Percentiles rank a stretch among this genome's conserved stretches.
Evolutionary conservation across 2,113 vertebrate genomes (phyloP).

Genomic region (Oncorhynchus keta): DNA sequence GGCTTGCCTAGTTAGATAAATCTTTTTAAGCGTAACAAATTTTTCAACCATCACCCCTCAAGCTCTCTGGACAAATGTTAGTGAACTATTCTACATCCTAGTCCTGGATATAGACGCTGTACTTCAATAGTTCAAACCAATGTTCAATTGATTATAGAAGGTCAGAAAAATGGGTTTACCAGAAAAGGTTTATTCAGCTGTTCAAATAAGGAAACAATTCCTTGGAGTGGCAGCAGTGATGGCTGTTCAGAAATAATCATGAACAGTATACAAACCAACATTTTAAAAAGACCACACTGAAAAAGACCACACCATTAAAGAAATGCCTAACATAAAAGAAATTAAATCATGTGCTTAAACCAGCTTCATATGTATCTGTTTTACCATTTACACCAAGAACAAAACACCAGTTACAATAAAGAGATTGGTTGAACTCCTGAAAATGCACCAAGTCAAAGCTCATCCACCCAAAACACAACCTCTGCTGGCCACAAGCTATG

Average conservation of each 20-base stretch:
- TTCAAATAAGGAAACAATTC: slow-evolving; percentile 37
- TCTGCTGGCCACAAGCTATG: background rate
- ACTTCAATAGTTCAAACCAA: background rate
- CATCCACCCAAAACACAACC: background rate
- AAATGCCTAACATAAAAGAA: slow-evolving; percentile 17
- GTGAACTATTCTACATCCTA: too few species aligned
- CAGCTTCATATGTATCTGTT: slow-evolving; percentile 1
- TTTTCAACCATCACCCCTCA: too few species aligned
- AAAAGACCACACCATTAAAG: slow-evolving; percentile 22
- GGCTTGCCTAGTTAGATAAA: too few species aligned
- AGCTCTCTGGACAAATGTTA: too few species aligned
- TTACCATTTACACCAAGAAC: background rate
- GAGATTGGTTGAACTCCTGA: background rate
- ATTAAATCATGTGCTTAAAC: slow-evolving; percentile 18
- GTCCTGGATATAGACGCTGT: too few species aligned
- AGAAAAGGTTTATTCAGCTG: slow-evolving; percentile 54
- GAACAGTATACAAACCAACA: slow-evolving; percentile 8
- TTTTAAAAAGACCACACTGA: slow-evolving; percentile 11
- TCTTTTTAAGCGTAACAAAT: too few species aligned
- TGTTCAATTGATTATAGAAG: background rate
- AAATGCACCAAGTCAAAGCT: background rate
- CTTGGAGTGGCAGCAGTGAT: slow-evolving; percentile 10
- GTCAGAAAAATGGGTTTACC: slow-evolving; percentile 13
- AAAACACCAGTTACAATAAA: background rate
- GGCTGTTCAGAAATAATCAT: slow-evolving; percentile 2